Percentiles rank a stretch among this genome's conserved stretches.
Evolutionary conservation across 2,113 vertebrate species (phyloP).

Genomic region (Condylura cristata): DNA sequence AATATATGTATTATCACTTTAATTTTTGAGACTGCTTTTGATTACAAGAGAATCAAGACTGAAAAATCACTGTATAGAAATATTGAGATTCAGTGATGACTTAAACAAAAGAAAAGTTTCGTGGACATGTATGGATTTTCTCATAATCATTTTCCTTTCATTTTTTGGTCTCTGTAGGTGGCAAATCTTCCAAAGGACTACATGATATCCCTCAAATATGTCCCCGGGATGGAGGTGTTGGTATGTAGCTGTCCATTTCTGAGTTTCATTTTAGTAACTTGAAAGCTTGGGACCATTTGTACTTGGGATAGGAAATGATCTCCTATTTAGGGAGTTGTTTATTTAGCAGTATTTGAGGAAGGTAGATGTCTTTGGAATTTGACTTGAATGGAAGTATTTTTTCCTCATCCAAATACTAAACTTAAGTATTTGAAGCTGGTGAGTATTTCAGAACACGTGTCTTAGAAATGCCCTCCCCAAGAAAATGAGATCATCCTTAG

Average conservation of each 20-base stretch:
- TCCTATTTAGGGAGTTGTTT: constrained; percentile 27
- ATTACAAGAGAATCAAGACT: constrained; percentile 9
- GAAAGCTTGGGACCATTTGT: not conserved
- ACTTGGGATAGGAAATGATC: not conserved
- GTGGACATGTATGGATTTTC: not conserved
- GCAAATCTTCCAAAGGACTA: constrained; percentile 92
- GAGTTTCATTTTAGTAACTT: constrained; percentile 48
- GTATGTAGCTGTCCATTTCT: constrained; percentile 83
- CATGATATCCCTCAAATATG: constrained; percentile 89
- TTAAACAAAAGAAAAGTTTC: not conserved
- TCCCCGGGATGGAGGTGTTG: constrained; percentile 88
- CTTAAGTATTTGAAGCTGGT: not conserved
- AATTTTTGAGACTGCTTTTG: not conserved
- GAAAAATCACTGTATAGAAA: constrained; percentile 22
- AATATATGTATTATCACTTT: not conserved
- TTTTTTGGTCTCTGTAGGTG: constrained; percentile 81
- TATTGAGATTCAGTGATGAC: not conserved
- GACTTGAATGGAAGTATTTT: not conserved
- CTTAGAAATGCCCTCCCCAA: not conserved
- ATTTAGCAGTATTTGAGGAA: constrained; percentile 21
- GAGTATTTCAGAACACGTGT: not conserved
- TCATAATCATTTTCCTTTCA: not conserved
- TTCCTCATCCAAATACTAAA: not conserved
- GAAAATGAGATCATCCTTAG: not conserved
- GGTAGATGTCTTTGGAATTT: constrained; percentile 2